These are phyloP conservation scores for Temnothorax rugatulus DNA, from an alignment of 2,888 invertebrate genomes.

Conservation along the genomic window DNA sequence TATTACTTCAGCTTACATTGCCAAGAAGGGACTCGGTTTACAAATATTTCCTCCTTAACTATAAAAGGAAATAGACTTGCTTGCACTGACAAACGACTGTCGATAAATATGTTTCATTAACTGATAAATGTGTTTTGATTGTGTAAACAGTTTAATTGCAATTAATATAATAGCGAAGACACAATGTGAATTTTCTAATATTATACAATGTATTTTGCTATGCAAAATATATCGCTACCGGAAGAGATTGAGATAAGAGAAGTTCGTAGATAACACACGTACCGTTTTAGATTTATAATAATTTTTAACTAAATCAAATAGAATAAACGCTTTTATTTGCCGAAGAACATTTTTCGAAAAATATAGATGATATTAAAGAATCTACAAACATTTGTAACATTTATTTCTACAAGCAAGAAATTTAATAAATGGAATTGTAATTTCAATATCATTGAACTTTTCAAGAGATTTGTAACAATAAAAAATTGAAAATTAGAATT, in stretches of 20 bases:
- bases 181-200: background rate
- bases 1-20: too few species aligned
- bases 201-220: background rate
- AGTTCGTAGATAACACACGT: background rate
- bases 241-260: conserved; percentile 15
- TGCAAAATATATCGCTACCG: background rate
- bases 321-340: background rate
- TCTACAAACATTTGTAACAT: background rate
- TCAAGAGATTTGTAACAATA: background rate
- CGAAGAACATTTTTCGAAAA: background rate
- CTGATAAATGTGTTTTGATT: background rate
- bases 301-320: background rate
- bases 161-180: background rate
- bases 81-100: background rate
- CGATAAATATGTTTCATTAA: background rate
- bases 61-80: background rate
- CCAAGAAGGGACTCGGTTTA: too few species aligned
- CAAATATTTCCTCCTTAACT: too few species aligned
- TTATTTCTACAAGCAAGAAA: background rate
- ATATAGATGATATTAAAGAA: background rate
- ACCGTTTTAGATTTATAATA: background rate
- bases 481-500: background rate
- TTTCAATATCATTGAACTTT: background rate
- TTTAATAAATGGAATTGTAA: background rate
- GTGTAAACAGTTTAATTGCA: background rate